Percentiles rank a stretch among this genome's conserved stretches.
Conservation (phyloP, 1,140 invertebrate genomes). For the Drosophila athabasca region DNA sequence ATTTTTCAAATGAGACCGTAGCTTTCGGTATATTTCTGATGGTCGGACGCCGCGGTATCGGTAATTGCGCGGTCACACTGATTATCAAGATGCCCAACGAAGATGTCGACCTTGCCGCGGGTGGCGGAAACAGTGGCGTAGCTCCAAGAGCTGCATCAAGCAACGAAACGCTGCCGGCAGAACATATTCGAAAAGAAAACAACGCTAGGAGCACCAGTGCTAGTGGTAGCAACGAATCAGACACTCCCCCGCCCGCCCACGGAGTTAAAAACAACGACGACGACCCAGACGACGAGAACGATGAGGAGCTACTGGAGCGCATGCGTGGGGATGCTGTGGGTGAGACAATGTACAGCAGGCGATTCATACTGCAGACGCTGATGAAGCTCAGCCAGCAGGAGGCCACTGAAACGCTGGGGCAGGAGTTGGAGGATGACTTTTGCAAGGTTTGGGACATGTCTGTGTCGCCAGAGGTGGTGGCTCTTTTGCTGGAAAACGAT, state of each 20-base stretch:
- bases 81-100: slow-evolving; percentile 31
- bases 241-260: slow-evolving; percentile 46
- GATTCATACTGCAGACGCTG: slow-evolving; percentile 89
- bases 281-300: slow-evolving; percentile 42
- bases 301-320: slow-evolving; percentile 79
- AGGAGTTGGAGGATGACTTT: slow-evolving; percentile 87
- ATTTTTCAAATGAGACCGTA: too few species aligned
- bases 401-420: slow-evolving; percentile 75
- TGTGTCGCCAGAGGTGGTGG: slow-evolving; percentile 88
- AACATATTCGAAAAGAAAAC: slow-evolving; percentile 6
- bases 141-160: slow-evolving; percentile 3
- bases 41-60: too few species aligned
- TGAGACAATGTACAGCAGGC: slow-evolving; percentile 89
- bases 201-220: slow-evolving; percentile 10
- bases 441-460: slow-evolving; percentile 92
- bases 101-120: slow-evolving; percentile 21
- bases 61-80: too few species aligned
- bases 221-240: slow-evolving; percentile 36
- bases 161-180: slow-evolving; percentile 12
- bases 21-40: too few species aligned
- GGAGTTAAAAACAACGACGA: slow-evolving; percentile 38
- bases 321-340: slow-evolving; percentile 90
- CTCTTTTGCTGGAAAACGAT: slow-evolving; percentile 87
- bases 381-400: slow-evolving; percentile 83
- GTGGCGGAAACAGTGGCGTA: neutral